Evolutionary conservation across 2,797 vertebrate species (phyloP).

Genomic region (Cossypha caffra): DNA sequence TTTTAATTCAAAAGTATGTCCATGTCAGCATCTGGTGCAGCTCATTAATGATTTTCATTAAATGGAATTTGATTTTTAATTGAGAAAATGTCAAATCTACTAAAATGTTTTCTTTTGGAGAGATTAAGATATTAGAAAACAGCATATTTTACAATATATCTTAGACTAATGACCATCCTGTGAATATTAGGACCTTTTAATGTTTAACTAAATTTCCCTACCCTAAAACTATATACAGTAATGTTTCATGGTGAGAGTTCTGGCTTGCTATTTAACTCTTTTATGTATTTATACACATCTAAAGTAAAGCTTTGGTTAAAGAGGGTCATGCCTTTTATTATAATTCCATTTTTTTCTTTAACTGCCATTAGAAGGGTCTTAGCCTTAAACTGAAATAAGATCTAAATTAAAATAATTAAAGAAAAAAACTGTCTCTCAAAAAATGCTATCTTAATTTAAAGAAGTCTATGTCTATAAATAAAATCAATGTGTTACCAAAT

Average conservation of each 20-base stretch:
- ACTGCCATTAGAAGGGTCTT: not conserved
- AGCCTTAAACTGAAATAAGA: not conserved
- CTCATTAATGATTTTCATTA: not conserved
- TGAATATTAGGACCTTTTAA: not conserved
- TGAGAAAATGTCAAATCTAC: not conserved
- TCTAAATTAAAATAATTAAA: not conserved
- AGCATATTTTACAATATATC: not conserved
- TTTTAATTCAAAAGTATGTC: not conserved
- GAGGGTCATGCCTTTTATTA: not conserved
- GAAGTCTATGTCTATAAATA: not conserved
- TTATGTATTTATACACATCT: not conserved
- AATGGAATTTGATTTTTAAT: not conserved
- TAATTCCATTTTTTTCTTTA: not conserved
- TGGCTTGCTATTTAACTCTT: not conserved
- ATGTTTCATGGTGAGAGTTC: not conserved
- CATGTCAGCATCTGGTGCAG: not conserved
- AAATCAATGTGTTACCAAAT: not conserved
- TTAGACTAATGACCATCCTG: not conserved
- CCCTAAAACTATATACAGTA: not conserved
- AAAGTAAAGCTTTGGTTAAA: not conserved
- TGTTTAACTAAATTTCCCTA: not conserved
- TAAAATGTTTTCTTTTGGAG: not conserved
- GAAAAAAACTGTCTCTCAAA: not conserved
- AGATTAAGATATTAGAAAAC: not conserved
- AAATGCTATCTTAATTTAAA: not conserved